Conservation (phyloP, 2,113 vertebrate genomes). For the Cinclus mexicanus region DNA sequence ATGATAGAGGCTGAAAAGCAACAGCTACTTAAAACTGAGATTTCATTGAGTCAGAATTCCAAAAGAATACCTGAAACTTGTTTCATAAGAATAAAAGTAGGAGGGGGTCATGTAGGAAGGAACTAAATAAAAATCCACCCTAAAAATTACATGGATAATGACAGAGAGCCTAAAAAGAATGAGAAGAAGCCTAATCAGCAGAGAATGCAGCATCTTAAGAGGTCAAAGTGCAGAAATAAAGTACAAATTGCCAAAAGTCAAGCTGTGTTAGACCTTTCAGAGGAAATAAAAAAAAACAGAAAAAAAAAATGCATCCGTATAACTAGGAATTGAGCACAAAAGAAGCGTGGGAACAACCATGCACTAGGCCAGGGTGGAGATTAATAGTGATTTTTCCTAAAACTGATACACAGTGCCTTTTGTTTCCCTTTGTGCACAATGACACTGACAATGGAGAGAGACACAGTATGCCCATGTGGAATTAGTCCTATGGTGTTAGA, state of each 20-base stretch:
- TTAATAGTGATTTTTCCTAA: not conserved
- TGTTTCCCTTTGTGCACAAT: not conserved
- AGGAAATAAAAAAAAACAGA: conserved; percentile 23
- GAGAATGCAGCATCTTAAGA: conserved; percentile 7
- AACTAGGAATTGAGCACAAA: not conserved
- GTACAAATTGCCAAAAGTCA: conserved; percentile 21
- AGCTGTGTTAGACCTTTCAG: not conserved
- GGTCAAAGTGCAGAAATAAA: conserved; percentile 40
- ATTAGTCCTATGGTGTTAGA: not conserved
- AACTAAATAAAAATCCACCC: conserved; percentile 24
- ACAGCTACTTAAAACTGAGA: not conserved
- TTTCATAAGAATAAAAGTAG: not conserved
- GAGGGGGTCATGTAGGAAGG: conserved; percentile 10
- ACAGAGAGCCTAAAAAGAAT: not conserved
- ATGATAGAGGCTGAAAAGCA: not conserved
- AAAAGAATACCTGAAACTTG: conserved; percentile 9
- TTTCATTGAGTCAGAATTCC: not conserved
- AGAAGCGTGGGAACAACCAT: not conserved
- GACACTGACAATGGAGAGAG: not conserved
- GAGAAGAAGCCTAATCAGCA: not conserved
- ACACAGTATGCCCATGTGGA: not conserved
- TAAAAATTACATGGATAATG: not conserved
- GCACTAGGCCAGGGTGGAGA: not conserved
- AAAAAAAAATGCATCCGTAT: not conserved
- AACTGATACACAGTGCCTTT: not conserved